A percentile compares a stretch with the other conserved stretches of the same genome.
phyloP scores from a whole-genome alignment of 2,113 vertebrate genomes.

The Limanda limanda region DNA sequence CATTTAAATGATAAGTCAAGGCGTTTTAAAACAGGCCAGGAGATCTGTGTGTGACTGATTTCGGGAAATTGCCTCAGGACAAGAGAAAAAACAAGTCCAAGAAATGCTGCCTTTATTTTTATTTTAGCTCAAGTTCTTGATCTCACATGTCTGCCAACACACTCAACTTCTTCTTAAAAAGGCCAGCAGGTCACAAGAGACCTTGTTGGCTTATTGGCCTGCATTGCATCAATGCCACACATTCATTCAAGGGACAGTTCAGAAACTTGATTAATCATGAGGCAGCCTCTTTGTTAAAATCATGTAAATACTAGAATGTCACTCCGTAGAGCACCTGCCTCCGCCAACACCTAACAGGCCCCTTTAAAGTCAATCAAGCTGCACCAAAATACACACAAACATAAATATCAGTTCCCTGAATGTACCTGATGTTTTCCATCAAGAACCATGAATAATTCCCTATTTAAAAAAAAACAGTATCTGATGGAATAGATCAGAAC shows the following conservation, averaged over 20 bases:
- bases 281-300: neutral
- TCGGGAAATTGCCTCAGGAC: neutral
- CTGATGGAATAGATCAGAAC: too few species aligned
- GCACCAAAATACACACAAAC: neutral
- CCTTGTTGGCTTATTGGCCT: neutral
- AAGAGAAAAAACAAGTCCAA: neutral
- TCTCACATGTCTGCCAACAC: conserved; percentile 48
- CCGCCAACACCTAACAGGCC: neutral
- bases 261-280: conserved; percentile 1
- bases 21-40: conserved; percentile 12
- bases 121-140: conserved; percentile 37
- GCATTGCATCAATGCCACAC: conserved; percentile 25
- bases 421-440: too few species aligned
- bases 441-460: too few species aligned
- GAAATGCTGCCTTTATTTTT: conserved; percentile 20
- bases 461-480: too few species aligned
- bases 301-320: too few species aligned
- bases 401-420: neutral
- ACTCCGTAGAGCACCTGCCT: neutral
- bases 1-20: neutral
- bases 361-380: too few species aligned
- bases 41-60: neutral
- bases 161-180: conserved; percentile 26
- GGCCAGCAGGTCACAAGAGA: conserved; percentile 36
- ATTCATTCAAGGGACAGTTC: conserved; percentile 1